Percentiles rank a stretch among this genome's conserved stretches.
These are phyloP conservation scores for Alcedo atthis DNA, from an alignment of 2,797 vertebrate genomes.

Conservation along the genomic window DNA sequence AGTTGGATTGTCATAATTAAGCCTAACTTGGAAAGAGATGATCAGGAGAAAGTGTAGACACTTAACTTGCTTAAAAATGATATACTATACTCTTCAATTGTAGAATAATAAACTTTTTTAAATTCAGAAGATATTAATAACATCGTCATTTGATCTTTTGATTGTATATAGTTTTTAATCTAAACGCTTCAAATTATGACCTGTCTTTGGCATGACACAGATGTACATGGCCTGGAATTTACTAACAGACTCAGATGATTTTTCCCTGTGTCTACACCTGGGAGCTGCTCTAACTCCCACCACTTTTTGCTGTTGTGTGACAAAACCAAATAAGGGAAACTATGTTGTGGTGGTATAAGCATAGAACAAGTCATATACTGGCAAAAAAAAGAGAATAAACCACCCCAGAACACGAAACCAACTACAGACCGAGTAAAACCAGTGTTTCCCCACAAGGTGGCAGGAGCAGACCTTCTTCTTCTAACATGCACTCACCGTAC, in stretches of 20 bases:
- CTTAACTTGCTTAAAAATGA: not conserved
- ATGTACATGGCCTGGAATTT: not conserved
- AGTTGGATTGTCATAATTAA: not conserved
- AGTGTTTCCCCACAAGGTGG: conserved; percentile 54
- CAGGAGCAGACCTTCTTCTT: conserved; percentile 37
- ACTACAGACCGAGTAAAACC: not conserved
- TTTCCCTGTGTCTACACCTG: not conserved
- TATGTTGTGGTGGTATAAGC: not conserved
- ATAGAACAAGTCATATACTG: not conserved
- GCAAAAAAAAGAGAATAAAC: not conserved
- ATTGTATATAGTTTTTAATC: not conserved
- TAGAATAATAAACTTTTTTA: not conserved
- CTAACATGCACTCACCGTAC: fast-evolving
- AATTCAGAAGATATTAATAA: not conserved
- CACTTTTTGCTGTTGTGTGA: not conserved
- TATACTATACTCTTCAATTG: not conserved
- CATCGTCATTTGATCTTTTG: not conserved
- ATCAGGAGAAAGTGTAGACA: not conserved
- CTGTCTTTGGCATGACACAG: not conserved
- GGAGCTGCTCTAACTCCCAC: not conserved
- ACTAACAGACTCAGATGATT: not conserved
- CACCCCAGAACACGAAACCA: not conserved
- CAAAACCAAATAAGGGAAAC: not conserved
- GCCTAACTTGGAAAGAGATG: not conserved
- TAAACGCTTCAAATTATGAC: not conserved